These are phyloP conservation scores for Drosophila tani DNA, from an alignment of 1,140 invertebrate species.

Conservation along the genomic window DNA sequence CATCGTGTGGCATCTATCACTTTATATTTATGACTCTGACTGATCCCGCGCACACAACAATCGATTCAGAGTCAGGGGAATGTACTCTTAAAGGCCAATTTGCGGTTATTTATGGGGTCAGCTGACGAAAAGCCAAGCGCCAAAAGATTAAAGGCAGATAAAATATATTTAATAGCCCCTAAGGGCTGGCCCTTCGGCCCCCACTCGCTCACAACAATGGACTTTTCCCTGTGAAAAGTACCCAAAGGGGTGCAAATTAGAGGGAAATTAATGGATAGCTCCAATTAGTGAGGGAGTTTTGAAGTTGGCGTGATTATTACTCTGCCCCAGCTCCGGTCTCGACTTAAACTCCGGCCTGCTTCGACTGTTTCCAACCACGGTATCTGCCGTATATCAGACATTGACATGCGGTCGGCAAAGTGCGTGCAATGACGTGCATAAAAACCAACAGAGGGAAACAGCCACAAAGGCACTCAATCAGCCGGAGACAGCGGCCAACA, in stretches of 20 bases:
- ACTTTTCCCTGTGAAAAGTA: not conserved
- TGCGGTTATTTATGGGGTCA: conserved; percentile 80
- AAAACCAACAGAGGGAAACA: conserved; percentile 56
- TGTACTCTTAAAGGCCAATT: conserved; percentile 75
- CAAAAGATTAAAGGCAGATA: conserved; percentile 82
- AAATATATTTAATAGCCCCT: conserved; percentile 80
- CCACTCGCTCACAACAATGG: conserved; percentile 26
- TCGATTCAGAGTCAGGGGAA: conserved; percentile 57
- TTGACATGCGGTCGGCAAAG: conserved; percentile 81
- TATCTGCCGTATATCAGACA: conserved; percentile 42
- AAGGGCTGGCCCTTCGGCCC: conserved; percentile 23
- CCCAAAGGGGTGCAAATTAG: conserved; percentile 24
- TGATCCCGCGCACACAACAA: conserved; percentile 34
- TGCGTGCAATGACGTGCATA: conserved; percentile 82
- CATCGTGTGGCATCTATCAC: conserved; percentile 64
- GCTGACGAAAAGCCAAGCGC: conserved; percentile 79
- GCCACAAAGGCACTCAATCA: conserved; percentile 72
- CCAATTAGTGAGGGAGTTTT: conserved; percentile 40
- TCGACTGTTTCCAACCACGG: conserved; percentile 34
- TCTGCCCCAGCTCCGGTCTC: conserved; percentile 2
- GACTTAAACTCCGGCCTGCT: not conserved
- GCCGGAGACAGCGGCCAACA: conserved; percentile 42
- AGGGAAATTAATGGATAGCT: conserved; percentile 38
- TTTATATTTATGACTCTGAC: conserved; percentile 77
- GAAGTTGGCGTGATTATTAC: conserved; percentile 24